Conservation (phyloP, 2,888 invertebrate species). For the Agrochola macilenta region DNA sequence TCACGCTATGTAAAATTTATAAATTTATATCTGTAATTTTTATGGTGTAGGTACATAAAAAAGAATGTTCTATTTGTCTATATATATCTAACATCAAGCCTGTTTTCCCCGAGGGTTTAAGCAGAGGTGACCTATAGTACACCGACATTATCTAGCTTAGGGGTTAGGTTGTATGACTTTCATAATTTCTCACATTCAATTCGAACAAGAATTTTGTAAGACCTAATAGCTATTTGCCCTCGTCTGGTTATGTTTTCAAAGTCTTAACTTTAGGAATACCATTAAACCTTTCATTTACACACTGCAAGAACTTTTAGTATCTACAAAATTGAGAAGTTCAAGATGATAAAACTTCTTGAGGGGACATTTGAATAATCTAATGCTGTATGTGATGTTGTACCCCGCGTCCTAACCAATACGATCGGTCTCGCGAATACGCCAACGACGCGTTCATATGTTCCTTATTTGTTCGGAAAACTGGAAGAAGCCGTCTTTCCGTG, state of each 20-base stretch:
- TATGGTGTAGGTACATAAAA: too few relatives aligned
- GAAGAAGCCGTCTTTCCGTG: neutral
- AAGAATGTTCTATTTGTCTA: too few relatives aligned
- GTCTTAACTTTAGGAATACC: neutral
- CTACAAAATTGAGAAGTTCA: slow-evolving; percentile 9
- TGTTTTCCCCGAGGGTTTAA: neutral
- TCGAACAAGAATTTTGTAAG: neutral
- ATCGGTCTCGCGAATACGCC: neutral
- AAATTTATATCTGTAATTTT: too few relatives aligned
- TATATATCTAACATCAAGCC: too few relatives aligned
- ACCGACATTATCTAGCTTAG: neutral
- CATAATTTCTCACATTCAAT: neutral
- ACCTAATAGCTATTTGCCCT: neutral
- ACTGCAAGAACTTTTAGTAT: neutral
- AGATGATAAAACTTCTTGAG: neutral
- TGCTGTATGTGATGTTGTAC: neutral
- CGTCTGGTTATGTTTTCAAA: neutral
- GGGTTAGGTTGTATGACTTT: too few relatives aligned
- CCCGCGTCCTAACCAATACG: neutral
- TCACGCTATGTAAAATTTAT: too few relatives aligned
- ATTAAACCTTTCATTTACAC: neutral
- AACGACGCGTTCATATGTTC: neutral
- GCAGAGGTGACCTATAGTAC: neutral
- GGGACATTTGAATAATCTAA: neutral
- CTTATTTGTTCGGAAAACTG: neutral